Conservation (phyloP, 1,140 invertebrate species). For the Drosophila littoralis region DNA sequence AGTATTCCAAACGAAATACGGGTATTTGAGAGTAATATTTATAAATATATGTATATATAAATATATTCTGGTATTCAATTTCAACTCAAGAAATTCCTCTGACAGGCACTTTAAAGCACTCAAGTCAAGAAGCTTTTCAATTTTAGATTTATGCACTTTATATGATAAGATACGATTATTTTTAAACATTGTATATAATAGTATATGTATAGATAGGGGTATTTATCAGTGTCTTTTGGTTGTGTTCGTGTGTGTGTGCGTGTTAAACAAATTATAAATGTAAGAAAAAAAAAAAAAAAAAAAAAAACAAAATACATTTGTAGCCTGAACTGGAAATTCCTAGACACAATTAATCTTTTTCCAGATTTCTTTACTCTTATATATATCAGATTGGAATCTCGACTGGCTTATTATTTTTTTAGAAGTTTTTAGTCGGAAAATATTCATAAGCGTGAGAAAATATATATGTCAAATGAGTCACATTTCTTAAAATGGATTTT, state of each 20-base stretch:
- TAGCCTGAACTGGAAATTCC: no score
- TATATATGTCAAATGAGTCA: no score
- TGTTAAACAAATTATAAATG: slow-evolving; percentile 2
- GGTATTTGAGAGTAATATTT: slow-evolving; percentile 4
- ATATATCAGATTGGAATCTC: no score
- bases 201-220: background rate
- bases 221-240: background rate
- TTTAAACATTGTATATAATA: background rate
- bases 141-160: slow-evolving; percentile 44
- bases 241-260: slow-evolving; percentile 1
- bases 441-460: no score
- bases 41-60: slow-evolving; percentile 6
- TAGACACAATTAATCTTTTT: no score
- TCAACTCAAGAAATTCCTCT: slow-evolving; percentile 12
- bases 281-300: background rate
- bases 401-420: no score
- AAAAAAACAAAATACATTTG: background rate
- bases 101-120: slow-evolving; percentile 1
- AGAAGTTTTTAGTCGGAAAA: no score
- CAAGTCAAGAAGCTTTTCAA: slow-evolving; percentile 34
- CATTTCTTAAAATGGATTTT: no score
- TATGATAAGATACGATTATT: slow-evolving; percentile 29
- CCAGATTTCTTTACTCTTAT: no score
- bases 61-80: slow-evolving; percentile 10
- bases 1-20: slow-evolving; percentile 11